A percentile compares a stretch with the other conserved stretches of the same genome.
These are phyloP conservation scores for Jordanella pulchra DNA, from an alignment of 2,797 vertebrate species.

Conservation along the genomic window DNA sequence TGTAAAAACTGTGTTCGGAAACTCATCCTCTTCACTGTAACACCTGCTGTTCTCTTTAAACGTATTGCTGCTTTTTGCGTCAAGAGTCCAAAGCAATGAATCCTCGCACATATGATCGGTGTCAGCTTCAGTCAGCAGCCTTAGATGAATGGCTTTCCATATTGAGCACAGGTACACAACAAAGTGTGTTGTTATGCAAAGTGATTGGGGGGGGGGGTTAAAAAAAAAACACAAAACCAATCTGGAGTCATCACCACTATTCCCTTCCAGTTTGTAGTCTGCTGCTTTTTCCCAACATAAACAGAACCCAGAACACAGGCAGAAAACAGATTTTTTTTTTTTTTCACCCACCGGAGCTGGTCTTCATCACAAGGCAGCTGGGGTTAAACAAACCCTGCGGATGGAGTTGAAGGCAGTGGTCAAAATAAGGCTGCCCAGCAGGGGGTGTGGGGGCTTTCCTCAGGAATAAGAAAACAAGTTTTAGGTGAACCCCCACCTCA, in stretches of 20 bases:
- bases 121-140: constrained; percentile 40
- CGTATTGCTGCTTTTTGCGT: neutral
- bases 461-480: constrained; percentile 10
- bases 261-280: constrained; percentile 61
- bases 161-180: constrained; percentile 36
- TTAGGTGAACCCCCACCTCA: constrained; percentile 4
- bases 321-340: constrained; percentile 53
- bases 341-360: constrained; percentile 55
- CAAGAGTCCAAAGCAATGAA: neutral
- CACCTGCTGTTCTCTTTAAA: neutral
- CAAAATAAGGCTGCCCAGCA: constrained; percentile 38
- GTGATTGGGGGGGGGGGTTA: constrained; percentile 33
- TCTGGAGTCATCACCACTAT: constrained; percentile 63
- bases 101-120: constrained; percentile 21
- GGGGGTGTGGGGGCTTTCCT: constrained; percentile 37
- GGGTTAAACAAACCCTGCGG: constrained; percentile 60
- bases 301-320: constrained; percentile 65
- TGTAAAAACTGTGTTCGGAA: no score
- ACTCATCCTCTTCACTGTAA: neutral
- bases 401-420: constrained; percentile 39
- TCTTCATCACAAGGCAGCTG: constrained; percentile 54
- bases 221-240: constrained; percentile 41
- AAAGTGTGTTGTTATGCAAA: constrained; percentile 51
- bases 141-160: constrained; percentile 41
- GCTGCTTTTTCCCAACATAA: constrained; percentile 61